A percentile compares a stretch with the other conserved stretches of the same genome.
These are phyloP conservation scores for Spodoptera frugiperda DNA, from an alignment of 1,140 invertebrate species.

Conservation along the genomic window DNA sequence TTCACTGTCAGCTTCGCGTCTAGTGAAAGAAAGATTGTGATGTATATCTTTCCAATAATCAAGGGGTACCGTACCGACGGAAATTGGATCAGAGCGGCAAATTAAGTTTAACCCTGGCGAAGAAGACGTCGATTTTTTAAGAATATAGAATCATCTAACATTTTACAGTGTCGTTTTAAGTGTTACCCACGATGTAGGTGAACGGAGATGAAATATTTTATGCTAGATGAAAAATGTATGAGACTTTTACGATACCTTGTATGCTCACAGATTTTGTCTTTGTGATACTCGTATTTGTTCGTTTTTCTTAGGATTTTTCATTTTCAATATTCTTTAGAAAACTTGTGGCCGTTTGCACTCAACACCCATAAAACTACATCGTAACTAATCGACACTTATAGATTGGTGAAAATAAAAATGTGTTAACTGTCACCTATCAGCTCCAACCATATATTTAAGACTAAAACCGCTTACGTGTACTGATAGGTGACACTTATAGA, in stretches of 20 bases:
- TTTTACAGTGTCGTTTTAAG: slow-evolving; percentile 39
- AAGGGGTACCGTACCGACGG: slow-evolving; percentile 55
- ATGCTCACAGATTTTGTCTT: background rate
- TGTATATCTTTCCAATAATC: slow-evolving; percentile 64
- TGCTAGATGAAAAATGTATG: slow-evolving; percentile 12
- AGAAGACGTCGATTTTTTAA: slow-evolving; percentile 57
- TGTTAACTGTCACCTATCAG: too few species aligned
- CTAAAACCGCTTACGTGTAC: too few species aligned
- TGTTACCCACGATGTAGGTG: slow-evolving; percentile 21
- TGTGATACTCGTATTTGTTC: background rate
- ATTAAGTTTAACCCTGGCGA: slow-evolving; percentile 68
- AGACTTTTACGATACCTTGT: background rate
- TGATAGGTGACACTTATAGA: too few species aligned
- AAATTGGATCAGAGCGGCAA: slow-evolving; percentile 70
- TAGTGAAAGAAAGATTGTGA: slow-evolving; percentile 54
- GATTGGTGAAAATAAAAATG: too few species aligned
- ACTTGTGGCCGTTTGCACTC: too few species aligned
- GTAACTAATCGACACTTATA: too few species aligned
- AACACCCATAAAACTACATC: too few species aligned
- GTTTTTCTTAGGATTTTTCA: background rate
- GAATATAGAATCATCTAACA: slow-evolving; percentile 58
- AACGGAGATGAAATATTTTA: slow-evolving; percentile 35
- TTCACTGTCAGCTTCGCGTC: slow-evolving; percentile 27
- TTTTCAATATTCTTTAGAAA: background rate
- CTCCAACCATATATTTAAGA: too few species aligned